Conservation (phyloP, 2,888 invertebrate species). For the Cistogaster globosa region DNA sequence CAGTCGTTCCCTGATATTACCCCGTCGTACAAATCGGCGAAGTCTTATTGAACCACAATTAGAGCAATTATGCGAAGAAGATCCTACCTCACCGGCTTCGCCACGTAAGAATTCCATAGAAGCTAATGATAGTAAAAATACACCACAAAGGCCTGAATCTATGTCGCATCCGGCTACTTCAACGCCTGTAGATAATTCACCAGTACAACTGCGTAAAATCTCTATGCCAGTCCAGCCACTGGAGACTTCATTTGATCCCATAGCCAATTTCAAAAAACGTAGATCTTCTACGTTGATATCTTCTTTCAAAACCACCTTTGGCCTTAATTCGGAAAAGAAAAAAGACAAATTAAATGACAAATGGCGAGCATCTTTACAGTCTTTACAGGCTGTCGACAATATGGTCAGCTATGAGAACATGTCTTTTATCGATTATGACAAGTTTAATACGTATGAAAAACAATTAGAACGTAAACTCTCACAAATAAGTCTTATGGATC, state of each 20-base stretch:
- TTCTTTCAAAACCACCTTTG: conserved; percentile 79
- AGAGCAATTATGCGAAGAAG: conserved; percentile 82
- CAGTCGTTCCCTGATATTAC: conserved; percentile 82
- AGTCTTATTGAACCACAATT: conserved; percentile 81
- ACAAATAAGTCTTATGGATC: conserved; percentile 78
- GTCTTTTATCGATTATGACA: conserved; percentile 85
- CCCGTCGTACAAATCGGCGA: conserved; percentile 80
- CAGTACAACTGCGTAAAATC: conserved; percentile 71
- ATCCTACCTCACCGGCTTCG: conserved; percentile 78
- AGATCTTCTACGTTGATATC: conserved; percentile 80
- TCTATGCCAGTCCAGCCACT: conserved; percentile 71
- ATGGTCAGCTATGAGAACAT: conserved; percentile 85
- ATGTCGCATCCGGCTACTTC: conserved; percentile 69
- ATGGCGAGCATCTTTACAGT: conserved; percentile 85
- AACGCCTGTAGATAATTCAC: conserved; percentile 75
- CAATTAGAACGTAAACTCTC: conserved; percentile 80
- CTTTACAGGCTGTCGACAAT: conserved; percentile 84
- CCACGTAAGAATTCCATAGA: conserved; percentile 77
- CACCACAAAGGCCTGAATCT: conserved; percentile 36
- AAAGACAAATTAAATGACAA: conserved; percentile 81
- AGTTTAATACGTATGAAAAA: conserved; percentile 83
- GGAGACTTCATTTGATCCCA: conserved; percentile 75
- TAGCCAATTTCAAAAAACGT: conserved; percentile 79
- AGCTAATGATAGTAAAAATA: conserved; percentile 52
- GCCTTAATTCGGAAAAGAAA: conserved; percentile 78